phyloP scores from a whole-genome alignment of 2,113 vertebrate genomes.

The Colaptes auratus region DNA sequence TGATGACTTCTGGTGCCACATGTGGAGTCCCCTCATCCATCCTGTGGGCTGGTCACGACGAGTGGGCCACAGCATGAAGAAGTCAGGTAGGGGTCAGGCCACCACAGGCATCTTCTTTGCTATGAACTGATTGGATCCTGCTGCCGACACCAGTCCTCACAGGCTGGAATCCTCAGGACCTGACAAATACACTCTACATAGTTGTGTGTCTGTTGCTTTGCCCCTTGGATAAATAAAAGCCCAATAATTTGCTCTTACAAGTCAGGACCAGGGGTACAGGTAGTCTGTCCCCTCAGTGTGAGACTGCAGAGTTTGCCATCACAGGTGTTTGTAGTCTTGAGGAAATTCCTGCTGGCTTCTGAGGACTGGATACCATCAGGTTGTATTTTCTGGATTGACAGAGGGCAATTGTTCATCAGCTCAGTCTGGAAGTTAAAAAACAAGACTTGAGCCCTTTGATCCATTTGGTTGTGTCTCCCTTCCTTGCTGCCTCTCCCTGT shows the following conservation, averaged over 20 bases:
- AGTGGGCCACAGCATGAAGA: constrained; percentile 88
- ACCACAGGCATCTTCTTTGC: not conserved
- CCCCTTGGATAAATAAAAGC: not conserved
- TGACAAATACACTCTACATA: not conserved
- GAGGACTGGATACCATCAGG: not conserved
- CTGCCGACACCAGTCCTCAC: not conserved
- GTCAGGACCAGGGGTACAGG: accelerated
- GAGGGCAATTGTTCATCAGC: not conserved
- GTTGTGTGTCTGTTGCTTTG: not conserved
- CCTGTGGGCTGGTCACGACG: constrained; percentile 90
- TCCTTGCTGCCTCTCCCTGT: not conserved
- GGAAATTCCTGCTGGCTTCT: not conserved
- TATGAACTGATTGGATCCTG: not conserved
- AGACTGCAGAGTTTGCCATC: not conserved
- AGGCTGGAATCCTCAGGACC: not conserved
- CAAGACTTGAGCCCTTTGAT: not conserved
- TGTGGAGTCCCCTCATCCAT: constrained; percentile 92
- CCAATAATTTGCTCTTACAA: not conserved
- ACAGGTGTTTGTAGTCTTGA: not conserved
- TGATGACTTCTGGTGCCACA: constrained; percentile 95
- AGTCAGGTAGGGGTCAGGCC: constrained; percentile 69
- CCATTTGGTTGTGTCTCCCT: not conserved
- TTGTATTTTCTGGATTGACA: not conserved
- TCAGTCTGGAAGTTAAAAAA: not conserved
- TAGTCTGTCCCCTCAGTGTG: not conserved